Conservation (phyloP, 2,113 vertebrate species). For the Donacobius atricapilla region DNA sequence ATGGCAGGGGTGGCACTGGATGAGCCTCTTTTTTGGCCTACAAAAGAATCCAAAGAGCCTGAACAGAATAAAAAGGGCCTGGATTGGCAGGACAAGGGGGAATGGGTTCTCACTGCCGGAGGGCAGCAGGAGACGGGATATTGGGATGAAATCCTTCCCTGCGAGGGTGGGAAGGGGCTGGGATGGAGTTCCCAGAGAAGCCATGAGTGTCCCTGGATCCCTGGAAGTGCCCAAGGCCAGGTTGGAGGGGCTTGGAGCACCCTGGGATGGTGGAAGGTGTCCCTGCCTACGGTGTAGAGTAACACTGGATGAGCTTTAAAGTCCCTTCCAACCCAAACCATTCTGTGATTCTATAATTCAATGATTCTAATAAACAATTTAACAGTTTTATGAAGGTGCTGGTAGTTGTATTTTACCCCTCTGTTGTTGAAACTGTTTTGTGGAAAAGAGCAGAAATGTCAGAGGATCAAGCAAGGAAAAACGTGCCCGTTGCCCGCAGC, state of each 20-base stretch:
- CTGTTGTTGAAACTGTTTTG: not conserved
- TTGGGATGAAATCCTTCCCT: not conserved
- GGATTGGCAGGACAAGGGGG: not conserved
- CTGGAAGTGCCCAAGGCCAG: not conserved
- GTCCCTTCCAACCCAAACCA: too few relatives aligned
- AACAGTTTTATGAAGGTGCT: not conserved
- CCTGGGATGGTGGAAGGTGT: not conserved
- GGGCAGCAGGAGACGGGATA: not conserved
- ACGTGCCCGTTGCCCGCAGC: rapidly evolving
- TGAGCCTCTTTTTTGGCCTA: not conserved
- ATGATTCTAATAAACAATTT: not conserved
- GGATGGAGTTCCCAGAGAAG: not conserved
- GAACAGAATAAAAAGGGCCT: not conserved
- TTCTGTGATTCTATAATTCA: too few relatives aligned
- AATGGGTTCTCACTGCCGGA: not conserved
- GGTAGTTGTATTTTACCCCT: not conserved
- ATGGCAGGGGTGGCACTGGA: too few relatives aligned
- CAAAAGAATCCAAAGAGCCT: too few relatives aligned
- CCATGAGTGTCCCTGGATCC: not conserved
- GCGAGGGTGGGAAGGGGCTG: rapidly evolving
- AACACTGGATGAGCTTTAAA: not conserved
- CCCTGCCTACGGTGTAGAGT: not conserved
- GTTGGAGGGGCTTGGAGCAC: rapidly evolving
- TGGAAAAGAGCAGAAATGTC: not conserved
- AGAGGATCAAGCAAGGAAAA: rapidly evolving